Base-by-base conservation (phyloP, 2,797 vertebrate species). In the Discoglossus pictus region DNA sequence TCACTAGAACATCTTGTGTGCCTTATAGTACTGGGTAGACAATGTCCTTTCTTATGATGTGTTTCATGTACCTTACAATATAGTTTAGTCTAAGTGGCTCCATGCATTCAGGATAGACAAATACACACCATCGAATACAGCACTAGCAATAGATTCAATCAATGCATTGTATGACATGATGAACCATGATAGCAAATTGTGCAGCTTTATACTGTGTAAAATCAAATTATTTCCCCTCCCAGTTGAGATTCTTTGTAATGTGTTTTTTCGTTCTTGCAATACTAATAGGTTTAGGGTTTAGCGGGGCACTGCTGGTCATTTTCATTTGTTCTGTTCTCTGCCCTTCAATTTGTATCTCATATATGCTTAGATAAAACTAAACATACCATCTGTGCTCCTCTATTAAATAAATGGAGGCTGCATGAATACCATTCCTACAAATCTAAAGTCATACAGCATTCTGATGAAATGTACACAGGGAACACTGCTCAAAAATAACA, bases 131-230 rank as follows among this genome's bases (percentile, higher is more conserved):
- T 60, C 35, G 18, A 1, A 36, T 18, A 36, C 15, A 16, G 42
- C 21, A 51, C 47, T 68, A 60, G 12, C 17, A 68, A 68, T 44
- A 21, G 10, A 60, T 60, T 68, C 44, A 60, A 68, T 68, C 65
- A 68, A 21, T 52, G 36, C 24, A 39, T 36, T 6, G 7, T 4
- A 8, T 52, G 47, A 52, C 54, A 67, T 59, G 23, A 59, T 67
- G 36, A 59, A 59, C 64, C 46, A 50, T 56, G 23, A 60, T 35
- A 52, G 17, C 10, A 25, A 59, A 68, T 52, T 16, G 38, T 36
- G 23, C 35, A 48, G 21, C 34, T 39, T 58, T 36, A 60, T 61
- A 36, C 17, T 17, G 15, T 17, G 25, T 23, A 44, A 65, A 53
- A 65, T 54, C 13, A 36, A 47, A 54, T 55, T 54, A 44, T 54